Conservation (phyloP, 2,797 vertebrate species). For the Xyrichtys novacula region DNA sequence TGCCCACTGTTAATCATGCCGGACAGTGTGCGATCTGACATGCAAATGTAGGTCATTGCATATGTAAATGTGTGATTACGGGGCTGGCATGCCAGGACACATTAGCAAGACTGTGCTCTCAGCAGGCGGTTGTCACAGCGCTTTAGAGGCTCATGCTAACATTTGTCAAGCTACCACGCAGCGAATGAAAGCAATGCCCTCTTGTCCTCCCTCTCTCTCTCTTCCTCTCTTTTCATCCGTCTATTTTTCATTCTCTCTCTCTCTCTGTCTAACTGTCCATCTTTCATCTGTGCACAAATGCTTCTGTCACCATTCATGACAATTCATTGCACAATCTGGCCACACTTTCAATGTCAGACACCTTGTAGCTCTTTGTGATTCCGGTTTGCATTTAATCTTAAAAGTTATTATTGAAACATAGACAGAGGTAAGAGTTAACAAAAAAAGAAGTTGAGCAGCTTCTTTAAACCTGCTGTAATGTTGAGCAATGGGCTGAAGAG, state of each 20-base stretch:
- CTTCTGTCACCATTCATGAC: slow-evolving; percentile 23
- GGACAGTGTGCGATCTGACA: slow-evolving; percentile 99
- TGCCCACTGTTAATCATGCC: slow-evolving; percentile 95
- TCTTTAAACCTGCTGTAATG: background rate
- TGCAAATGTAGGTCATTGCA: slow-evolving; percentile 99
- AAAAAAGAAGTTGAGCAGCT: slow-evolving; percentile 1
- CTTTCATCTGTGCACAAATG: slow-evolving; percentile 28
- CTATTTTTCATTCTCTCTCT: slow-evolving; percentile 7
- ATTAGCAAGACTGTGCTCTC: slow-evolving; percentile 98
- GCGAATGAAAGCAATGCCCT: slow-evolving; percentile 89
- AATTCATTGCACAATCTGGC: slow-evolving; percentile 31
- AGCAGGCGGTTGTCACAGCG: slow-evolving; percentile 97
- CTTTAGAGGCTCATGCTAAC: slow-evolving; percentile 94
- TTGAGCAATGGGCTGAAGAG: slow-evolving; percentile 32
- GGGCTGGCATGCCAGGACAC: slow-evolving; percentile 97
- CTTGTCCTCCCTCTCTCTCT: slow-evolving; percentile 62
- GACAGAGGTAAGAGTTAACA: slow-evolving; percentile 11
- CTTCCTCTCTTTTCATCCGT: slow-evolving; percentile 13
- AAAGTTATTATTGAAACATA: slow-evolving; percentile 8
- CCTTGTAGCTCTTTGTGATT: background rate
- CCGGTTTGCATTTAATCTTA: background rate
- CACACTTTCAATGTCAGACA: background rate
- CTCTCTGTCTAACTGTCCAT: slow-evolving; percentile 34
- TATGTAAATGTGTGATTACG: slow-evolving; percentile 99
- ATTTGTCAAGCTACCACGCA: slow-evolving; percentile 93